These are phyloP conservation scores for Scaptodrosophila lebanonensis DNA, from an alignment of 1,140 invertebrate species.

Conservation along the genomic window DNA sequence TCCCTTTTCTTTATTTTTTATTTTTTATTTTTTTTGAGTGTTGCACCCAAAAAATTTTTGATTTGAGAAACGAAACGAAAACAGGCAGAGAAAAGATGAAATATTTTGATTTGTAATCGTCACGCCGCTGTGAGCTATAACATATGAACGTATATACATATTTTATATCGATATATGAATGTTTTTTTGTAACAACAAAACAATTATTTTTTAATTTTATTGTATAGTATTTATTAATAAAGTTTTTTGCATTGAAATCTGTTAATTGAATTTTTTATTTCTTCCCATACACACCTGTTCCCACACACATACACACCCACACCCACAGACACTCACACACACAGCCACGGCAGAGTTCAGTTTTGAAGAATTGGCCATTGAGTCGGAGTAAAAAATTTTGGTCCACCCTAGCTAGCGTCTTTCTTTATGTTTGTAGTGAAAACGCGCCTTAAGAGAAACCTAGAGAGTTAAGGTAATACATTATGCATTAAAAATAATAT, in stretches of 20 bases:
- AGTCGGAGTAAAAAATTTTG: too few relatives aligned
- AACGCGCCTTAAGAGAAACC: slow-evolving; percentile 49
- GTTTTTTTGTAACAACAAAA: slow-evolving; percentile 40
- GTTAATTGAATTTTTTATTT: slow-evolving; percentile 5
- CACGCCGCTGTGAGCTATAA: slow-evolving; percentile 70
- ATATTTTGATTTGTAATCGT: too few relatives aligned
- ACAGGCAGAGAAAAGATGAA: slow-evolving; percentile 43
- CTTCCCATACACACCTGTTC: slow-evolving; percentile 17
- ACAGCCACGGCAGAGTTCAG: too few relatives aligned
- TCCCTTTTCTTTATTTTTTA: slow-evolving; percentile 18
- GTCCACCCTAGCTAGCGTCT: too few relatives aligned
- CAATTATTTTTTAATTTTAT: slow-evolving; percentile 51
- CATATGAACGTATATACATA: slow-evolving; percentile 53
- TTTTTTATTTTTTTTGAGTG: slow-evolving; percentile 15
- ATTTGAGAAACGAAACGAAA: slow-evolving; percentile 22
- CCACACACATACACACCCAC: too few relatives aligned
- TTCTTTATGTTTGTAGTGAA: slow-evolving; percentile 37
- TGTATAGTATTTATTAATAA: slow-evolving; percentile 69
- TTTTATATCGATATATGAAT: slow-evolving; percentile 48
- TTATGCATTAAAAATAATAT: slow-evolving; percentile 2
- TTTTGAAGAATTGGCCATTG: too few relatives aligned
- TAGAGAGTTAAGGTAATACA: slow-evolving; percentile 35
- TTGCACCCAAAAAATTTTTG: slow-evolving; percentile 1
- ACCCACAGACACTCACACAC: too few relatives aligned
- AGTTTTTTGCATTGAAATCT: slow-evolving; percentile 58